Percentiles rank a stretch among this genome's conserved stretches.
Evolutionary conservation across 2,113 vertebrate species (phyloP).

Genomic region (Dipodomys ordii): DNA sequence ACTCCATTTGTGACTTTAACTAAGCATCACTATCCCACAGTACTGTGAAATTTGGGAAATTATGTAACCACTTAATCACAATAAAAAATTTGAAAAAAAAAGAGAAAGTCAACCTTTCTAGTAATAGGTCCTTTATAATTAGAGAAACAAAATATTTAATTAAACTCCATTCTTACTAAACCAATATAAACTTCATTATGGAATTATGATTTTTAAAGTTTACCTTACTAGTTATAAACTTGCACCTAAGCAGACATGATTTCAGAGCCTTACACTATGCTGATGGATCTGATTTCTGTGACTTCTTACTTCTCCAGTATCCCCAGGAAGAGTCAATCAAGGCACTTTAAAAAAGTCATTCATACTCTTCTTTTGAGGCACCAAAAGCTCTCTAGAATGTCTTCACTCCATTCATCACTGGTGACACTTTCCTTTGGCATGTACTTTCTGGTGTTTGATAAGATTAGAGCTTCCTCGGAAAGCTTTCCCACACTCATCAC

Average conservation of each 20-base stretch:
- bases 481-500: slow-evolving; percentile 48
- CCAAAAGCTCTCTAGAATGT: background rate
- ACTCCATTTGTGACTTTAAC: background rate
- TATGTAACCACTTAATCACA: no score
- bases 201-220: background rate
- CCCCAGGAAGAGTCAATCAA: background rate
- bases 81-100: background rate
- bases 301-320: slow-evolving; percentile 20
- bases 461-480: slow-evolving; percentile 59
- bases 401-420: background rate
- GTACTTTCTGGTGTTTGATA: slow-evolving; percentile 61
- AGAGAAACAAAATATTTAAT: background rate
- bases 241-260: background rate
- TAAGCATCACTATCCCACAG: no score
- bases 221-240: slow-evolving; percentile 48
- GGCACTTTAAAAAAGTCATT: background rate
- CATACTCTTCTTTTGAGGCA: background rate
- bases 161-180: background rate
- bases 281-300: background rate
- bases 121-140: background rate
- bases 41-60: no score
- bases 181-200: background rate
- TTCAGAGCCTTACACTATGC: background rate
- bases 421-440: background rate
- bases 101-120: background rate